Evolutionary conservation across 2,888 invertebrate species (phyloP), one percentile per base, ranked within the genome.

Genomic region (Arge pagana): DNA sequence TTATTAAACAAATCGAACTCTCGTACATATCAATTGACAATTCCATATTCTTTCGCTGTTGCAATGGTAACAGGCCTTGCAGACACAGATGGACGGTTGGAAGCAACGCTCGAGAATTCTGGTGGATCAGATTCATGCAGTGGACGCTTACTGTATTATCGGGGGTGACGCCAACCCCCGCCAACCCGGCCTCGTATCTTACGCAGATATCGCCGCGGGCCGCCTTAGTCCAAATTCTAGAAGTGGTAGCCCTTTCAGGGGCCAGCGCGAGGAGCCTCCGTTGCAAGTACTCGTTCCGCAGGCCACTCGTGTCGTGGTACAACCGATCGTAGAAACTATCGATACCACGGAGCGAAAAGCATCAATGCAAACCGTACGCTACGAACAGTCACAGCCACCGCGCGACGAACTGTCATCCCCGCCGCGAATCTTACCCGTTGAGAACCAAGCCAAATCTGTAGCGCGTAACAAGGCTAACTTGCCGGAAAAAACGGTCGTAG

Each of bases 171-270:
- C 82, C 57, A 45, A 45, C 33, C 45, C 45, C 33, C 45, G 45
- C 33, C 53, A 48, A 37, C 53, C 55, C 15, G 63, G 62, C 54
- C 59, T 65, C 50, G 61, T 67, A 49, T 76, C 80, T 11, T 88
- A 87, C 78, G 86, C 88, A 63, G 88, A 85, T 73, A 87, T 89
- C 70, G 82, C 87, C 67, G 85, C 88, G 68, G 85, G 87, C 63
- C 72, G 79, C 67, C 79, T 77, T 50, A 79, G 77, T 62, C 79
- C 78, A 15, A 71, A 67, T 54, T 77, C 77, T 45, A 70, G 72
- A 35, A 65, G 64, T 48, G 61, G 67, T 51, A 74, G 76, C 51
- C 74, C 74, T 3, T 64, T 62, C 55, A 72, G 68, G 59, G 61
- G 62, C 45, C 64, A 62, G 37, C 62, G 63, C 31, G 66, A 70